phyloP scores from a whole-genome alignment of 1,140 invertebrate genomes.

The Popillia japonica region DNA sequence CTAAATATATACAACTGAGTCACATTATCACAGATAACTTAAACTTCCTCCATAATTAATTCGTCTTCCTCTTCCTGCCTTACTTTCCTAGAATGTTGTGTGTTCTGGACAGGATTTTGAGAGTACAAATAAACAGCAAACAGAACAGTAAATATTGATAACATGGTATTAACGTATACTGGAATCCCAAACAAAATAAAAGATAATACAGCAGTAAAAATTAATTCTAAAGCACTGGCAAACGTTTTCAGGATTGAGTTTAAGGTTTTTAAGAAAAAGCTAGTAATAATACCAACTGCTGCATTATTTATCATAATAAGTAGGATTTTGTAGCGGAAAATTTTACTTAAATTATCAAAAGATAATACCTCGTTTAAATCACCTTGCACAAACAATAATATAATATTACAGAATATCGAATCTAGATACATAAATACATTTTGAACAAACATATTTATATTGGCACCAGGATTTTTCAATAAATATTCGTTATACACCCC shows the following conservation, averaged over 20 bases:
- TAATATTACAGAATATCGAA: conserved; percentile 89
- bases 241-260: conserved; percentile 98
- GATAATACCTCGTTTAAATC: conserved; percentile 69
- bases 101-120: conserved; percentile 79
- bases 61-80: conserved; percentile 28
- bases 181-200: conserved; percentile 89
- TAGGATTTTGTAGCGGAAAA: conserved; percentile 76
- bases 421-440: conserved; percentile 97
- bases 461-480: conserved; percentile 83
- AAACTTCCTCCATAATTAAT: conserved; percentile 40
- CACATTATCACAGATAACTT: background rate
- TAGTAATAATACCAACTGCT: conserved; percentile 90
- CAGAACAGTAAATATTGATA: conserved; percentile 85
- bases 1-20: background rate
- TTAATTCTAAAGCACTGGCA: conserved; percentile 90
- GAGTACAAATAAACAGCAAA: conserved; percentile 88
- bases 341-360: conserved; percentile 64
- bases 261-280: conserved; percentile 90
- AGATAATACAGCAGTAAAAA: conserved; percentile 90
- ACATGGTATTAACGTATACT: conserved; percentile 82
- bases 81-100: background rate
- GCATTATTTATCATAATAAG: conserved; percentile 91
- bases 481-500: conserved; percentile 97
- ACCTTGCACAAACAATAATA: conserved; percentile 73
- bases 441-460: conserved; percentile 91